Evolutionary conservation across 1,140 invertebrate species (phyloP), one percentile per base, ranked within the genome.

Genomic region (Drosophila sp.): DNA sequence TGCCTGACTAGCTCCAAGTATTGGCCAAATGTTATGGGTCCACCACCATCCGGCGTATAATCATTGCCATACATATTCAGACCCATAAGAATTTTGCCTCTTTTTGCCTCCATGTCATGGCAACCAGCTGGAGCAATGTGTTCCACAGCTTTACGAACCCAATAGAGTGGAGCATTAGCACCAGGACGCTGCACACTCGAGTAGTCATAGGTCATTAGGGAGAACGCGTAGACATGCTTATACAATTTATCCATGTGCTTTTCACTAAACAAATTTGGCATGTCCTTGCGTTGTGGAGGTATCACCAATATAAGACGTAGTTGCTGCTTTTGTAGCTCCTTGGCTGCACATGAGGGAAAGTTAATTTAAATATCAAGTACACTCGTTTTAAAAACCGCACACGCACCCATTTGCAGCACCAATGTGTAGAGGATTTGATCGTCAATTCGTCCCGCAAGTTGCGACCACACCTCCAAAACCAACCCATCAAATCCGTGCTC

Each of bases 121-220:
- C 93, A 92, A 43, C 94, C 93, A 63, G 94, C 92, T 5, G 95
- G 94, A 16, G 94, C 94, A 67, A 98, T 92, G 50, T 93, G 93
- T 86, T 96, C 94, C 2, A 99, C 93, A 87, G 97, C 97, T 40
- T 95, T 92, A 82, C 94, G 93, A n/a, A 96, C 93, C 97, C 98
- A 99, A 51, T 94, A 91, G 0, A 97, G 65, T 0, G 97, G 97
- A 76, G 97, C 96, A 93, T 98, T 99, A 4, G 97, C 97, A 61
- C 94, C 97, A 71, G 97, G 96, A 80, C 95, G 94, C 90, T 96
- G 95, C 8, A 96, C 93, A 92, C 92, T 96, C 21, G 97, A 98
- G 92, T 95, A 99, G 92, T 99, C 98, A 92, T 99, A 99, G 0
- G 97, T 98, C 97, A 98, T 98, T 0, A 99, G 93, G 40, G 97